Evolutionary conservation across 2,888 invertebrate species (phyloP).

Genomic region (Aspidiotus rigidus): DNA sequence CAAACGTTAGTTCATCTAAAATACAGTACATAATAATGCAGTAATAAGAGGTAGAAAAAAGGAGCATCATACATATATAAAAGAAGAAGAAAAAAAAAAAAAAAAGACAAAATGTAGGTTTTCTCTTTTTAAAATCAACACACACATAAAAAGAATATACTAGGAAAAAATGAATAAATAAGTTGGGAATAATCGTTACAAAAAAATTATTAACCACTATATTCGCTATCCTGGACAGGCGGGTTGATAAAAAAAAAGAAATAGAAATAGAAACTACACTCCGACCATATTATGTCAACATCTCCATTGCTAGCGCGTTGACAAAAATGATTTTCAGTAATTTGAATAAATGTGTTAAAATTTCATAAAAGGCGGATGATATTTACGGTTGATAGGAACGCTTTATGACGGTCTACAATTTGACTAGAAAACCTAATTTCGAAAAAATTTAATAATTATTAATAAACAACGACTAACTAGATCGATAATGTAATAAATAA

Average conservation of each 20-base stretch:
- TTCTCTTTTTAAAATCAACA: background rate
- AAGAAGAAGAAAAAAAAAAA: background rate
- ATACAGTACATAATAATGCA: slow-evolving; percentile 9
- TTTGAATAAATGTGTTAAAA: background rate
- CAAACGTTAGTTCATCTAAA: slow-evolving; percentile 18
- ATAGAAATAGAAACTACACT: background rate
- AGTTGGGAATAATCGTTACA: background rate
- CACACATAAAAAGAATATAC: background rate
- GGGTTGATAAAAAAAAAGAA: background rate
- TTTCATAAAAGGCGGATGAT: background rate
- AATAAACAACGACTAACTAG: too few species aligned
- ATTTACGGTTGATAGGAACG: background rate
- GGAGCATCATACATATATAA: slow-evolving; percentile 5
- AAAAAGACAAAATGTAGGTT: background rate
- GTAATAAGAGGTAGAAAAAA: slow-evolving; percentile 29
- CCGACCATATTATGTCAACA: too few species aligned
- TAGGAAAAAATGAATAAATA: background rate
- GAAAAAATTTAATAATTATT: background rate
- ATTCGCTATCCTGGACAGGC: background rate
- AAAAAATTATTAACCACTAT: background rate
- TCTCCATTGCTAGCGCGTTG: background rate
- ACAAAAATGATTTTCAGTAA: background rate
- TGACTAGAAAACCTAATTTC: slow-evolving; percentile 4
- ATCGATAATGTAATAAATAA: too few species aligned
- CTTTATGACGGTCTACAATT: background rate